Base-by-base conservation (phyloP, 2,888 invertebrate species). In the Drosophila suboccidentalis region DNA sequence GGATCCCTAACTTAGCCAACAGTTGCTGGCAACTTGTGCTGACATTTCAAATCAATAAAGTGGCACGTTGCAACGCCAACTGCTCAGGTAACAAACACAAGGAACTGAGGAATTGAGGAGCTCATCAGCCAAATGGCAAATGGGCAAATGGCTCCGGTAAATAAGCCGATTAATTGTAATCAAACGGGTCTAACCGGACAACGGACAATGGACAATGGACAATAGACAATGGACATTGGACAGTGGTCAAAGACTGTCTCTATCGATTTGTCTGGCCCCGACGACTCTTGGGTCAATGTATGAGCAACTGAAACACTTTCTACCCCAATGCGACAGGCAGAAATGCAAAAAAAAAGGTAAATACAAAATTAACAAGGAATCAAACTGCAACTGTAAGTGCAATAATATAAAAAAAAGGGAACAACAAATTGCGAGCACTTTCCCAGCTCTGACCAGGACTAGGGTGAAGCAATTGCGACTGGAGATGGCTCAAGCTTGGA, bases 111-210 rank as follows among this genome's bases (percentile, higher is more conserved):
- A 46, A 58, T 38, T 17, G 54, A 65, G 57, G 8, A 60, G 53
- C 65, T 78, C 72, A 74, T 65, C 69, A 58, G 58, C 44, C 70
- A 71, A 82, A 77, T 50, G 61, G 70, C 63, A 74, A 72, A 61
- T 67, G 65, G 80, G 69, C 66, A 67, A 71, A 58, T 71, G 61
- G 74, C 71, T 78, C 54, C 68, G 64, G 78, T 66, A 87, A 87
- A 85, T 87, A 87, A 87, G 86, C 86, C 86, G 86, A 87, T 87
- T 86, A 87, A 87, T 87, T 87, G 86, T 89, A 87, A 87, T 89
- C 89, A 87, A 87, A 89, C 87, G 67, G 71, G 72, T 71, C 71
- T 59, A 55, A 55, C 62, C 34, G 44, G 36, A 53, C 51, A 34
- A 5, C 13, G 63, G 47, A 72, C 50, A 66, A 50, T 67, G 69